Conservation (phyloP, 2,113 vertebrate species). For the Pelodiscus sinensis region DNA sequence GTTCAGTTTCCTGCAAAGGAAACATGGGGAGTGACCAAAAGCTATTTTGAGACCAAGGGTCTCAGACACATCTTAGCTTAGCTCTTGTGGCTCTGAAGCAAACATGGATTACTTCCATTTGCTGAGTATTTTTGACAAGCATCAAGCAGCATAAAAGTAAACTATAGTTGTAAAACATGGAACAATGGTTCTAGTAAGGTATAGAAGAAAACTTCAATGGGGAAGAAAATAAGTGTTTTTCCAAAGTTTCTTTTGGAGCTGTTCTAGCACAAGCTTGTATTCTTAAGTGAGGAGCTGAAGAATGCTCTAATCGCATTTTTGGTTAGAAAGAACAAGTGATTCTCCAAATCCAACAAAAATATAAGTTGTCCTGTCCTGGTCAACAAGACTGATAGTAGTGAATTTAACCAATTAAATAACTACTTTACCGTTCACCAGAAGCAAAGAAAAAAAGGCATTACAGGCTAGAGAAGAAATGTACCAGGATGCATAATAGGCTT, state of each 20-base stretch:
- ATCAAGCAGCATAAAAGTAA: no score
- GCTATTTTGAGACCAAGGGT: not conserved
- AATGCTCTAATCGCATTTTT: not conserved
- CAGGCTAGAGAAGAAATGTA: slow-evolving; percentile 36
- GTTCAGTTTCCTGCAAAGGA: not conserved
- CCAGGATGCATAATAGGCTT: slow-evolving; percentile 57
- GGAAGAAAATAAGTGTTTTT: no score
- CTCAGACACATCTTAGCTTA: not conserved
- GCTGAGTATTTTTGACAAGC: no score
- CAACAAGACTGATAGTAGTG: slow-evolving; percentile 25
- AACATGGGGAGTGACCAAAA: not conserved
- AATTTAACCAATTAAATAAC: not conserved
- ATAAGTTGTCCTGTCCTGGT: slow-evolving; percentile 17
- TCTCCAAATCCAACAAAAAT: slow-evolving; percentile 14
- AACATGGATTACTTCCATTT: not conserved
- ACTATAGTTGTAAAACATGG: no score
- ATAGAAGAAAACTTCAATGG: no score
- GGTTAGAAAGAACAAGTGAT: not conserved
- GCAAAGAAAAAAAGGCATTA: not conserved
- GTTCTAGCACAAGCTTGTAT: no score
- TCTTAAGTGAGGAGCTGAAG: not conserved
- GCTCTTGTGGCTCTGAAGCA: not conserved
- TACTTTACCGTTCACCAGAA: not conserved
- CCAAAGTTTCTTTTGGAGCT: no score
- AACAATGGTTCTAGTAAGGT: no score